phyloP scores from a whole-genome alignment of 2,888 invertebrate species.

The Acronicta psi region DNA sequence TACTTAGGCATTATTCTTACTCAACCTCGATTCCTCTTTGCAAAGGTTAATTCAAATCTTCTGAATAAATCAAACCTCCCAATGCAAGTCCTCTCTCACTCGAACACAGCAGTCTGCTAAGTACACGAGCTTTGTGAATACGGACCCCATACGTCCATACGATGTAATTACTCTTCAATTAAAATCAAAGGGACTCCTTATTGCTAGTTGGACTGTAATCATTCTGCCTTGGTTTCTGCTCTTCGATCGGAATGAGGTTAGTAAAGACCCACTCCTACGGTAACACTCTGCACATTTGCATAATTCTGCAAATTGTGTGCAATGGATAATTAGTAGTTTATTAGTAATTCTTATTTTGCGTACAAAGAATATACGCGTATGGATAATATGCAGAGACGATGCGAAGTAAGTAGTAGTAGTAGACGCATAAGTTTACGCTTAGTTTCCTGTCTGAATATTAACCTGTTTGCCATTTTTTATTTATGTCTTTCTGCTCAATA shows the following conservation, averaged over 20 bases:
- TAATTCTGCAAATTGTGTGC: not conserved
- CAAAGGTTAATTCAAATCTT: not conserved
- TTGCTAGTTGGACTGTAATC: conserved; percentile 40
- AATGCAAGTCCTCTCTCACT: conserved; percentile 22
- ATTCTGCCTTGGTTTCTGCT: conserved; percentile 19
- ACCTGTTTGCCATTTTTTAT: too few relatives aligned
- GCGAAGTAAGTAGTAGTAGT: too few relatives aligned
- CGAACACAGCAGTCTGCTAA: conserved; percentile 12
- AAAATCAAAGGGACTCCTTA: conserved; percentile 51
- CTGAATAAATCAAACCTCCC: conserved; percentile 12
- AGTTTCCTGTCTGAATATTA: too few relatives aligned
- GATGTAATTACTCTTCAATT: conserved; percentile 48
- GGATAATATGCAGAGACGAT: too few relatives aligned
- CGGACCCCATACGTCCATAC: conserved; percentile 18
- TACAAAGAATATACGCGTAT: too few relatives aligned
- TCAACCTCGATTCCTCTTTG: not conserved
- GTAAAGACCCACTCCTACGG: conserved; percentile 4
- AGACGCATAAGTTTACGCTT: too few relatives aligned
- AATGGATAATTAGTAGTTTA: not conserved
- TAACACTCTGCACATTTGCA: conserved; percentile 2
- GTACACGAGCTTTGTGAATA: conserved; percentile 35
- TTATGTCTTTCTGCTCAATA: too few relatives aligned
- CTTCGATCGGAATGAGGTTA: conserved; percentile 17
- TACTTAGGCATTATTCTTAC: too few relatives aligned
- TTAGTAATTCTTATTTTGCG: too few relatives aligned